phyloP scores from a whole-genome alignment of 2,797 vertebrate species.

The Cirrhinus mrigala region DNA sequence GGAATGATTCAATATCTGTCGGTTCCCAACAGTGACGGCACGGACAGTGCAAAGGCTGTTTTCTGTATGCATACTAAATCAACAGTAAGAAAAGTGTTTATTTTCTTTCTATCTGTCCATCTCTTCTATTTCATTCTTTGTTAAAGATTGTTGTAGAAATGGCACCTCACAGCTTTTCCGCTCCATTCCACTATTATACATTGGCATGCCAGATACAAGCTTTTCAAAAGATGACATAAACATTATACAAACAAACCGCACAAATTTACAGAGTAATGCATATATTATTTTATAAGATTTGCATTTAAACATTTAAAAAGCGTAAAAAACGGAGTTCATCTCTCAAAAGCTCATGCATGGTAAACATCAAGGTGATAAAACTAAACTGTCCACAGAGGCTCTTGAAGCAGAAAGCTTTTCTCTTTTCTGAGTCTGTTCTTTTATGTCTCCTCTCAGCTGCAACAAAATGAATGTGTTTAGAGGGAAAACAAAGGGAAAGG shows the following conservation, averaged over 20 bases:
- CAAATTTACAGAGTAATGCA: neutral
- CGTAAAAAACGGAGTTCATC: too few species aligned
- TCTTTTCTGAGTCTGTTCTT: neutral
- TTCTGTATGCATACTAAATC: conserved; percentile 13
- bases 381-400: neutral
- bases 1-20: conserved; percentile 20
- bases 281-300: neutral
- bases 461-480: neutral
- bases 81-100: neutral
- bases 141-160: neutral
- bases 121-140: neutral
- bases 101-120: neutral
- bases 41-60: conserved; percentile 29
- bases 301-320: too few species aligned
- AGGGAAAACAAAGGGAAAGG: conserved; percentile 4
- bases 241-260: neutral
- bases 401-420: neutral
- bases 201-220: neutral
- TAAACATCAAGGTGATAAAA: conserved; percentile 1
- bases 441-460: neutral
- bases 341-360: neutral
- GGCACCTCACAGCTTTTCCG: neutral
- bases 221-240: neutral
- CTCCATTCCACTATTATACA: neutral
- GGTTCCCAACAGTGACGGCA: neutral